Base-by-base conservation (phyloP, 2,113 vertebrate genomes). In the Bufo bufo region DNA sequence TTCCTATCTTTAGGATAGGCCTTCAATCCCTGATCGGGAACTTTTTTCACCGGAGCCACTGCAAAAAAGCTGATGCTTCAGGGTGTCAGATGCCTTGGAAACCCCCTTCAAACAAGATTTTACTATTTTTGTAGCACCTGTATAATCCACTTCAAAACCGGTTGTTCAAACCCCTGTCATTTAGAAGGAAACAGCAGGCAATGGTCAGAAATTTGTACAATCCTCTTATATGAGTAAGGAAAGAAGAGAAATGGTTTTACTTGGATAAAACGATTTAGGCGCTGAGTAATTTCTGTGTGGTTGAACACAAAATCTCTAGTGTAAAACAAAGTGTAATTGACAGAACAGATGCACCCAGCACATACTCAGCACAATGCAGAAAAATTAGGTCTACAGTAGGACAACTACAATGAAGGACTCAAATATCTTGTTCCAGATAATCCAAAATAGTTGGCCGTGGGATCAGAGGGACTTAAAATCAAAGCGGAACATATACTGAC, bases 221-320 rank as follows among this genome's bases (percentile, higher is more conserved):
- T 20, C 47, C 54, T 54, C 11, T 65, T 45, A 59, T 12, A 59
- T 85, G 83, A 84, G 65, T 84, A 66, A 84, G 63, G 20, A 54
- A 66, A 17, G 59, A 52, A 83, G 49, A 50, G 3, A 43, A 71
- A 72, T 56, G 50, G 82, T 84, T 71, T 69, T 71, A 71, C n/a
- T 23, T 47, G 65, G 49, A 71, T 84, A 11, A 56, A 84, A 72
- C 49, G n/a, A 84, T 52, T 84, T 54, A 72, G 63, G 47, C 3
- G 49, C n/a, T 84, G 82, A 84, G 82, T 84, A 65, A 84, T 54
- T 84, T 72, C 13, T 71, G 56, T 84, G 82, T 63, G 80, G 80
- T 82, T 50, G 58, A 49, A 56, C 82, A 71, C 49, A 54, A 84
- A 69, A 72, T n/a, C 82, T 84, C 82, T 84, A 43, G 72, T 14